Percentiles rank a stretch among this genome's conserved stretches.
Evolutionary conservation across 2,113 vertebrate species (phyloP).

Genomic region (Centropus unirufus): DNA sequence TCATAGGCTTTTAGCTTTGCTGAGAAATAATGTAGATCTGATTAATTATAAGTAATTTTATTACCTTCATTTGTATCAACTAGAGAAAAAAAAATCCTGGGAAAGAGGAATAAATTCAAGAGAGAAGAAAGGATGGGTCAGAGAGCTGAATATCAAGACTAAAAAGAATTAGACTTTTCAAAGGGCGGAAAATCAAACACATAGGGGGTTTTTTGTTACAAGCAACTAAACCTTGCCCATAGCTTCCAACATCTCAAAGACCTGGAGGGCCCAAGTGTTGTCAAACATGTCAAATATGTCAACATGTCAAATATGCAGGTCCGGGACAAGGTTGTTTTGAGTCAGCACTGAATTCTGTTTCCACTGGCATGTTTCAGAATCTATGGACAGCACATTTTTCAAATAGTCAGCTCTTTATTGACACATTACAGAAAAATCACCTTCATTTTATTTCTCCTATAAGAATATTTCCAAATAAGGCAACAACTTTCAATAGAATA

Average conservation of each 20-base stretch:
- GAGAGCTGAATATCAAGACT: background rate
- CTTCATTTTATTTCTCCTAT: background rate
- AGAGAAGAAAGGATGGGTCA: background rate
- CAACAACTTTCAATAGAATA: background rate
- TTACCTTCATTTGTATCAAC: background rate
- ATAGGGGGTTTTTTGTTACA: background rate
- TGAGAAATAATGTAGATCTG: background rate
- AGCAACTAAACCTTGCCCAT: background rate
- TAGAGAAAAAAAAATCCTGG: background rate
- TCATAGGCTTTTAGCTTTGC: background rate
- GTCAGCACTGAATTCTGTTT: background rate
- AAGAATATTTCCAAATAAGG: slow-evolving; percentile 15
- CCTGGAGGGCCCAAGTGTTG: background rate
- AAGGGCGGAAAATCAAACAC: background rate
- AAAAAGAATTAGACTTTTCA: background rate
- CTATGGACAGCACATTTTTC: background rate
- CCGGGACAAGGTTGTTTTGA: background rate
- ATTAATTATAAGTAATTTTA: background rate
- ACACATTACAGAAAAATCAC: background rate
- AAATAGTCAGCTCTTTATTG: background rate
- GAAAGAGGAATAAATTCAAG: background rate
- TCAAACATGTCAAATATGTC: background rate
- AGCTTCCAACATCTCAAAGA: background rate
- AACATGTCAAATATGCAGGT: background rate
- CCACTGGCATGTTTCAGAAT: background rate